phyloP scores from a whole-genome alignment of 2,888 invertebrate species.

The Gnatocerus cornutus region DNA sequence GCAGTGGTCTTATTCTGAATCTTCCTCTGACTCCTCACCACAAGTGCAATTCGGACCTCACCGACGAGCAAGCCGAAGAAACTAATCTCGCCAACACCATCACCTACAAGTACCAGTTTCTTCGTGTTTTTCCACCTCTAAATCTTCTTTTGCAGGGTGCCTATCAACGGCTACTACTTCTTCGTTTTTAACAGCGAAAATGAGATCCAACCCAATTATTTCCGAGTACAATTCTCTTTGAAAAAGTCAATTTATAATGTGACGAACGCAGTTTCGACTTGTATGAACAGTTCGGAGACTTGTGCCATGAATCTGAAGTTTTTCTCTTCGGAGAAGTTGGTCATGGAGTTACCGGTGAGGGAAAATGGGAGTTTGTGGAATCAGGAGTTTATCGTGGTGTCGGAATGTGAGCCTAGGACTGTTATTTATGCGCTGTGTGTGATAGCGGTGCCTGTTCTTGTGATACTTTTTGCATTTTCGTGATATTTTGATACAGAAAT shows the following conservation, averaged over 20 bases:
- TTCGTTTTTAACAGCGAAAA: conserved; percentile 89
- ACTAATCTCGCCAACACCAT: conserved; percentile 77
- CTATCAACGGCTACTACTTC: conserved; percentile 86
- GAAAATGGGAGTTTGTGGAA: conserved; percentile 81
- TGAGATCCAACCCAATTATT: conserved; percentile 81
- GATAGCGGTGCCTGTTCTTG: conserved; percentile 81
- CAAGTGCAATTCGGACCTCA: conserved; percentile 71
- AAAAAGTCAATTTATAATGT: conserved; percentile 83
- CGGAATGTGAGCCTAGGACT: conserved; percentile 84
- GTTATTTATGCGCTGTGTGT: conserved; percentile 80
- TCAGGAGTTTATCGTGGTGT: conserved; percentile 82
- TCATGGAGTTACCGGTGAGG: conserved; percentile 79
- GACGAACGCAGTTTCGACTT: conserved; percentile 76
- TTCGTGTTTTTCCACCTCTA: conserved; percentile 16
- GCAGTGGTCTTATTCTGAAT: conserved; percentile 82
- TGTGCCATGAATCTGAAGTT: conserved; percentile 80
- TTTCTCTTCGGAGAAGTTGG: conserved; percentile 80
- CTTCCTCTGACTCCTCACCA: conserved; percentile 80
- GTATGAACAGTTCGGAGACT: conserved; percentile 76
- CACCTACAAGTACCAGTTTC: conserved; percentile 76
- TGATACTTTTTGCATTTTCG: conserved; percentile 82
- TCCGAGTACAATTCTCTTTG: conserved; percentile 80
- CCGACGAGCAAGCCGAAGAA: conserved; percentile 70
- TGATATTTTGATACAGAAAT: conserved; percentile 65
- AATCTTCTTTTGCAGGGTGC: conserved; percentile 73